These are phyloP conservation scores for Cygnus olor DNA, from an alignment of 2,797 vertebrate species.

Conservation along the genomic window DNA sequence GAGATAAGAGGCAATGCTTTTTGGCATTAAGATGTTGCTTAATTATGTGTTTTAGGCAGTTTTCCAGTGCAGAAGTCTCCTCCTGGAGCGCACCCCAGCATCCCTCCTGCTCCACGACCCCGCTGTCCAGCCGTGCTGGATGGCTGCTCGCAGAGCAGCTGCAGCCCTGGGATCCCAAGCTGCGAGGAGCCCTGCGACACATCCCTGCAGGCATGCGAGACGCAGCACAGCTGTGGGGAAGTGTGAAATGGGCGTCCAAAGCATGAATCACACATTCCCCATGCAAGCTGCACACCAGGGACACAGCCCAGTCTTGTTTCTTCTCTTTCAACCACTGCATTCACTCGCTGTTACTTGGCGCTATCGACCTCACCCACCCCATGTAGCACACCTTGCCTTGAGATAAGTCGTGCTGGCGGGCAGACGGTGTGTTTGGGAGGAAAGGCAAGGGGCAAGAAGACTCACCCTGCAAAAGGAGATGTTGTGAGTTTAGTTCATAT, in stretches of 20 bases:
- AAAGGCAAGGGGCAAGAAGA: not conserved
- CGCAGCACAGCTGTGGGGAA: conserved; percentile 13
- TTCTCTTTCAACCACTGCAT: not conserved
- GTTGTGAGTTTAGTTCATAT: not conserved
- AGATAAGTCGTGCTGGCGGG: not conserved
- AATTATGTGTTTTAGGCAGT: not conserved
- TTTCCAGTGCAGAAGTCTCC: not conserved
- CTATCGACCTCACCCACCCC: not conserved
- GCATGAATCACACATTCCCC: conserved; percentile 29
- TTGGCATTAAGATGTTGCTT: not conserved
- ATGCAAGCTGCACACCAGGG: not conserved
- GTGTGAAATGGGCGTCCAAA: not conserved
- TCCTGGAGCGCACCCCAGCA: not conserved
- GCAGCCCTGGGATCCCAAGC: not conserved
- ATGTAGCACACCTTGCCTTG: not conserved
- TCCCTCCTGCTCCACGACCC: not conserved
- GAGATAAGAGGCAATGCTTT: not conserved
- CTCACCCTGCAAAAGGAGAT: not conserved
- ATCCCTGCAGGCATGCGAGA: not conserved
- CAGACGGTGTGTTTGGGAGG: not conserved
- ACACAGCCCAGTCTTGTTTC: not conserved
- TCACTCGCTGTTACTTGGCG: not conserved
- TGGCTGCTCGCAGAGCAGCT: conserved; percentile 6
- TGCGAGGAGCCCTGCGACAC: not conserved
- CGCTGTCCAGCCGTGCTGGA: not conserved